Evolutionary conservation across 2,797 vertebrate genomes (phyloP).

Genomic region (Lemur catta): DNA sequence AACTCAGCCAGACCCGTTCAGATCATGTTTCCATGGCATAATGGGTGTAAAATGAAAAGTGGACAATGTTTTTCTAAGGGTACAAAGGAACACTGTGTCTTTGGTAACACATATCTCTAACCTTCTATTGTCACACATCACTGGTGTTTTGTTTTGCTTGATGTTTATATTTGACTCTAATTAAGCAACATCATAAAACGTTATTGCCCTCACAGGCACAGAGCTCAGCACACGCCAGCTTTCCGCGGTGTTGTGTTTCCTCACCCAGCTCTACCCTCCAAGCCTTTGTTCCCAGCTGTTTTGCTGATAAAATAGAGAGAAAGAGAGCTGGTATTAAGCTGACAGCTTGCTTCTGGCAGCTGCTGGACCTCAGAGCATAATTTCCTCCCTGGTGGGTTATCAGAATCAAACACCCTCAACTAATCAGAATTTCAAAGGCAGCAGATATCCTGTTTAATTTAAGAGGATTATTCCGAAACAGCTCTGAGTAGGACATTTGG

Average conservation of each 20-base stretch:
- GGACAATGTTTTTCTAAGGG: background rate
- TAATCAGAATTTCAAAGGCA: slow-evolving; percentile 69
- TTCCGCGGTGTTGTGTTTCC: background rate
- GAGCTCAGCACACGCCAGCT: background rate
- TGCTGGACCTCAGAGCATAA: slow-evolving; percentile 28
- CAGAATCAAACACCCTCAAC: slow-evolving; percentile 64
- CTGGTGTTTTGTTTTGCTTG: background rate
- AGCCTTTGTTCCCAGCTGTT: background rate
- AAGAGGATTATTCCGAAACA: slow-evolving; percentile 60
- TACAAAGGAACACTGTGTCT: background rate
- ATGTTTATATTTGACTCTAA: slow-evolving; percentile 32
- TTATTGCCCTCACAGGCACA: background rate
- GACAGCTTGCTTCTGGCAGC: slow-evolving; percentile 50
- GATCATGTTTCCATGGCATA: background rate
- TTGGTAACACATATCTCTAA: background rate
- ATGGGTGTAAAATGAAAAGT: background rate
- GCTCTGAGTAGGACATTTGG: slow-evolving; percentile 16
- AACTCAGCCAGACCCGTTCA: background rate
- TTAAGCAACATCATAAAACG: slow-evolving; percentile 37
- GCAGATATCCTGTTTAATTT: slow-evolving; percentile 62
- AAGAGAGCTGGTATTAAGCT: background rate
- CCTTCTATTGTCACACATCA: background rate
- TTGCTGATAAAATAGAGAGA: slow-evolving; percentile 43
- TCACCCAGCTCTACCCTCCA: background rate
- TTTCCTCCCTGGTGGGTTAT: slow-evolving; percentile 62